Base-by-base conservation (phyloP, 1,140 invertebrate species). In the Tyrophagus putrescentiae region DNA sequence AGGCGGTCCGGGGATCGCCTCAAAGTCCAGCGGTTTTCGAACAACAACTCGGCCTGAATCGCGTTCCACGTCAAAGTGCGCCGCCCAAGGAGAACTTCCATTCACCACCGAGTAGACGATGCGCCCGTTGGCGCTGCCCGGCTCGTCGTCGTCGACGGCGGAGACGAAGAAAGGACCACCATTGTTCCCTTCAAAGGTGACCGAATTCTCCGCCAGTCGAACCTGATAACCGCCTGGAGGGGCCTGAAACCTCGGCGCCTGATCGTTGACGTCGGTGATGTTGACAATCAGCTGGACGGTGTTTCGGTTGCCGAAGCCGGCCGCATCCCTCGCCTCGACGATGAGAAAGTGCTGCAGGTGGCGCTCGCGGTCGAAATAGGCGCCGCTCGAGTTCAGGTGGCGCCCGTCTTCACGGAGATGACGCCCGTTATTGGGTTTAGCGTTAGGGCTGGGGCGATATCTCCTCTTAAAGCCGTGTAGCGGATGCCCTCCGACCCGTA, bases 261-360 rank as follows among this genome's bases (percentile, higher is more conserved):
- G 89, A 69, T 91, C 87, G 68, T 92, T 92, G 0, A 88, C 81
- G 72, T 94, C 90, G 67, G 86, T 82, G 41, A 93, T 80, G 60
- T 85, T 83, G 1, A 95, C 77, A 3, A 87, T 80, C 3, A 95
- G 72, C 71, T 91, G 88, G 2, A 82, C 86, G 0, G 87, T 85
- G 67, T 92, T 91, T 60, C 78, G 76, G 71, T 90, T 88, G 50
- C 90, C 91, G 65, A 79, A 78, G 3, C 89, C 87, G 44, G 84
- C 72, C 72, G 87, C 83, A 70, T 96, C 91, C 64, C 87, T 76
- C 0, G 90, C 91, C 71, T 95, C 91, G 0, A 92, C 83, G 0
- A 87, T 94, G 4, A 97, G 73, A 73, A 84, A 93, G 74, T 93
- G 89, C 6, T 82, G 79, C 0, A 84, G 80, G 9, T 87, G 78